Percentiles rank a stretch among this genome's conserved stretches.
Evolutionary conservation across 2,113 vertebrate species (phyloP).

Genomic region (Stegostoma tigrinum): DNA sequence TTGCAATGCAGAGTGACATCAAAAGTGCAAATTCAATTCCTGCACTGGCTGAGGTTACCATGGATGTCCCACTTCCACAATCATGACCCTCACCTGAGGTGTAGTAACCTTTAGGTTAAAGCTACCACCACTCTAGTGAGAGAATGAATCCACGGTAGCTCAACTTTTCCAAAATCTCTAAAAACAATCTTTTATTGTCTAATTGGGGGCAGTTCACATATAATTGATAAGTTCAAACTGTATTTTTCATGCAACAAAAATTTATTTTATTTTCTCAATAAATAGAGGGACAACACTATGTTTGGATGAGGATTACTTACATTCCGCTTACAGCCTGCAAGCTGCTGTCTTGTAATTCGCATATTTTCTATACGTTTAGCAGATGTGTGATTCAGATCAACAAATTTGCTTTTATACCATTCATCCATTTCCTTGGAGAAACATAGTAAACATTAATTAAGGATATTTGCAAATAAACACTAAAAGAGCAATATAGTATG

Average conservation of each 20-base stretch:
- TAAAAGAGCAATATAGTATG: background rate
- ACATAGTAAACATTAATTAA: background rate
- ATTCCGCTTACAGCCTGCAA: conserved; percentile 60
- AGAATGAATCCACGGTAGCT: no score
- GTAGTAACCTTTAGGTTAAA: no score
- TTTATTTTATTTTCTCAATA: background rate
- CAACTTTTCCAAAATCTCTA: no score
- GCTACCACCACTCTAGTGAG: no score
- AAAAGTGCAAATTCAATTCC: no score
- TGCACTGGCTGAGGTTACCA: no score
- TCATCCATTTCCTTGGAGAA: conserved; percentile 63
- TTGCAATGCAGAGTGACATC: no score
- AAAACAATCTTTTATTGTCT: background rate
- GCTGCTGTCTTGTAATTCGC: conserved; percentile 59
- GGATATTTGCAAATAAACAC: background rate
- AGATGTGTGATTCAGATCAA: conserved; percentile 65
- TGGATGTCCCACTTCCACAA: no score
- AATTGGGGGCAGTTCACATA: background rate
- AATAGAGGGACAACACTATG: background rate
- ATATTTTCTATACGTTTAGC: conserved; percentile 58
- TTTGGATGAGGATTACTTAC: conserved; percentile 51
- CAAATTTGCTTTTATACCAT: conserved; percentile 70
- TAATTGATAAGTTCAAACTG: background rate
- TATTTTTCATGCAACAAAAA: background rate
- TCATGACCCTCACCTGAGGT: no score